phyloP scores from a whole-genome alignment of 2,797 vertebrate species.

The Lepilemur ruficaudatus region DNA sequence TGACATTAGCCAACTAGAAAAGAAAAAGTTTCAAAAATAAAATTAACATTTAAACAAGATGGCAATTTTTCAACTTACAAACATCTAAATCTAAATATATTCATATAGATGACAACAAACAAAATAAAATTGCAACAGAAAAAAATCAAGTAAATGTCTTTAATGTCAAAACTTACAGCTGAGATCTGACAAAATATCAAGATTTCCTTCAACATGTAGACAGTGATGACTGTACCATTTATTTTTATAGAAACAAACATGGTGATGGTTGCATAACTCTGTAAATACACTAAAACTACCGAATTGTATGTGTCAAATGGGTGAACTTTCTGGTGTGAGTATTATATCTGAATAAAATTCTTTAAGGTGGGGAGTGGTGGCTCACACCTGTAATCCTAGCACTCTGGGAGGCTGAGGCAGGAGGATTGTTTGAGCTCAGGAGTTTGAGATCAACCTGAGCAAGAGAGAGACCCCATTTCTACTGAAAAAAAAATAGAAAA shows the following conservation, averaged over 20 bases:
- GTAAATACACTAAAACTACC: not conserved
- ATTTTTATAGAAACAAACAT: slow-evolving; percentile 17
- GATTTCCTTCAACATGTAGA: not conserved
- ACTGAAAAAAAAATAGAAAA: too few relatives aligned
- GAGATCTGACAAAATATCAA: not conserved
- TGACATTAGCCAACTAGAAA: too few relatives aligned
- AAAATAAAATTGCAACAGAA: not conserved
- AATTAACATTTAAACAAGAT: slow-evolving; percentile 42
- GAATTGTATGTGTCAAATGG: not conserved
- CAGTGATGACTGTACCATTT: not conserved
- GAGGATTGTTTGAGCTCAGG: too few relatives aligned
- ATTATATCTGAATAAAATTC: not conserved
- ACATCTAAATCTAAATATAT: not conserved
- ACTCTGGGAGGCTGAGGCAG: too few relatives aligned
- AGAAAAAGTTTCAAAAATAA: not conserved
- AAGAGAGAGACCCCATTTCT: too few relatives aligned
- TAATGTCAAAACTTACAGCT: slow-evolving; percentile 1
- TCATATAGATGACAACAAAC: not conserved
- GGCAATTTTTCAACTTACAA: slow-evolving; percentile 16
- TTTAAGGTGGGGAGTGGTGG: too few relatives aligned
- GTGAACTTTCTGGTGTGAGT: not conserved
- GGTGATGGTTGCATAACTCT: not conserved
- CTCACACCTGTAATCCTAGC: too few relatives aligned
- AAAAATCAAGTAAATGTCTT: not conserved
- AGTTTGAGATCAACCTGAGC: too few relatives aligned